Evolutionary conservation across 2,113 vertebrate genomes (phyloP), one percentile per base, ranked within the genome.

Genomic region (Sinocyclocheilus maitianheensis): DNA sequence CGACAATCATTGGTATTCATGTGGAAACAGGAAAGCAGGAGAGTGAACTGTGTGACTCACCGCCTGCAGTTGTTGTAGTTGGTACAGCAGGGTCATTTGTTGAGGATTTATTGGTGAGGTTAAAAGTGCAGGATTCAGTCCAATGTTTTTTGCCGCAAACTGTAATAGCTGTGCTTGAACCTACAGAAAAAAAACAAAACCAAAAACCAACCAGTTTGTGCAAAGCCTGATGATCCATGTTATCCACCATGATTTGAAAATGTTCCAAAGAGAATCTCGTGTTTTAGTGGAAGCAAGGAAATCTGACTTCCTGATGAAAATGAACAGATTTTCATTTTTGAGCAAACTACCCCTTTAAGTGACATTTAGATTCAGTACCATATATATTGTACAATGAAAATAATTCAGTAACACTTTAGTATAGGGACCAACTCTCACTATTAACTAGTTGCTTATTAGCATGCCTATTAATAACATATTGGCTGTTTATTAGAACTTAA

Each of bases 111-210:
- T 96, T 96, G 98, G 98, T 96, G 98, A 99, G 96, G 97, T 98
- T 97, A 99, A 98, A 97, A 99, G 98, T 99, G 98, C 98, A 98
- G 98, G 98, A 95, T 98, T 99, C 96, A 99, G 97, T 97, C 98
- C 98, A 97, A 99, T 99, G 96, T 98, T 99, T 99, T 99, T 99
- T 98, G 98, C 98, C 96, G 98, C 98, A 97, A 99, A 99, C 96
- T 99, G 98, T 96, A 99, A 98, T 97, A 99, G 98, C 97, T 99
- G 98, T 99, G 98, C 97, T 99, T 99, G 98, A 97, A 99, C 98
- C 98, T 99, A 75, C 74, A 20, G 3, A 86, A 5, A 84, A 58
- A n/a, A 88, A 88, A 10, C 24, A 46, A 40, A 40, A 34, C 2
- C 30, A 14, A 53, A 24, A 60, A 26, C 69, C 85, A 30, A 13